Evolutionary conservation across 2,888 invertebrate species (phyloP), one percentile per base, ranked within the genome.

Genomic region (Pegoplata infirma): DNA sequence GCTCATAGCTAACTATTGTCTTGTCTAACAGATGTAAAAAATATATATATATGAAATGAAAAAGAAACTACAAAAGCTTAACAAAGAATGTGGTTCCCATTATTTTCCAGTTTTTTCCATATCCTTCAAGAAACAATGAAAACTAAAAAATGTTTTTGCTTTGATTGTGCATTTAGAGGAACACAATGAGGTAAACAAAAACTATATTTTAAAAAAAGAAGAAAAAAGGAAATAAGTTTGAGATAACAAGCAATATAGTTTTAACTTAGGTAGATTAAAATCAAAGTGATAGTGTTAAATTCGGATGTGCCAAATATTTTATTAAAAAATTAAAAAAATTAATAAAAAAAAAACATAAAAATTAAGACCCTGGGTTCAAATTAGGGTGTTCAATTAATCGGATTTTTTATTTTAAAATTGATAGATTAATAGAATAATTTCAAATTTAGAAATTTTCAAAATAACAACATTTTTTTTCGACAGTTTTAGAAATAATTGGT

Each of bases 1-100:
- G 61, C 55, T 63, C 55, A 67, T 19, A 75, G 63, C 75, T 16
- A 68, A 56, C 49, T 36, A 75, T 75, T 75, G 75, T 75, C 68
- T 68, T 63, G 68, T 68, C 49, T 46, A 19, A 47, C 46, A 61
- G 21, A 49, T 47, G 8, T 19, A 49, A 59, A 61, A 12, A 21
- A 46, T 44, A 25, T 16, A 23, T 47, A 56, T 2, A 58, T 28
- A 32, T 5, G 23, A 66, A 28, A 25, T n/a, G 10, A 61, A 46
- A 53, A 25, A n/a, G 16, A 5, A 63, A 75, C 61, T 46, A 59
- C 58, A 19, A 63, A 47, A 63, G 53, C 40, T 63, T 7, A 21
- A 40, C 36, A 63, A 68, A 68, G 55, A 63, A 55, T 63, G 55
- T 40, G 49, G 56, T 49, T 61, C 2, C 44, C 53, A 17, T 71